Percentiles rank a stretch among this genome's conserved stretches.
phyloP scores from a whole-genome alignment of 2,888 invertebrate species.

The Clusia tigrina region DNA sequence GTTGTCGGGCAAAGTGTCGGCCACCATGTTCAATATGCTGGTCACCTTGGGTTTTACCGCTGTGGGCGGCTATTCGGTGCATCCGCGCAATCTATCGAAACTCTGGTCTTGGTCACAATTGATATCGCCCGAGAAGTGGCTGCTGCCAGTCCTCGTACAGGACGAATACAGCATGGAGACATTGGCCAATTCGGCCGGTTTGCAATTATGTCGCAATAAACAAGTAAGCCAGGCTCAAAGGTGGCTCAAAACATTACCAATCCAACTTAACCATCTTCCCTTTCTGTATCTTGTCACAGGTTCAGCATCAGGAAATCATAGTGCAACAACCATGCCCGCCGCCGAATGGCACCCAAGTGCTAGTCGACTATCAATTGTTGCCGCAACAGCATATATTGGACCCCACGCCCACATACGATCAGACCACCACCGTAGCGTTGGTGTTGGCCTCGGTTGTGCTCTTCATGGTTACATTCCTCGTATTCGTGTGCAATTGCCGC shows the following conservation, averaged over 20 bases:
- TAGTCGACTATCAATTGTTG: slow-evolving; percentile 67
- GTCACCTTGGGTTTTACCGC: slow-evolving; percentile 70
- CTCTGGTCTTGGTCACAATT: slow-evolving; percentile 74
- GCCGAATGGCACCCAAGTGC: slow-evolving; percentile 78
- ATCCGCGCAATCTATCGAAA: slow-evolving; percentile 72
- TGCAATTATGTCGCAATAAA: slow-evolving; percentile 73
- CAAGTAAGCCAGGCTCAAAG: slow-evolving; percentile 67
- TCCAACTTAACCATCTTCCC: neutral
- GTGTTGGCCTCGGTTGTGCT: slow-evolving; percentile 71
- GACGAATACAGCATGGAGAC: slow-evolving; percentile 74
- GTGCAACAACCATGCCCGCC: slow-evolving; percentile 83
- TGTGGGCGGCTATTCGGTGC: slow-evolving; percentile 75
- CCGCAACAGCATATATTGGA: slow-evolving; percentile 67
- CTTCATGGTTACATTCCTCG: slow-evolving; percentile 70
- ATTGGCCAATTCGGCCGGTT: slow-evolving; percentile 66
- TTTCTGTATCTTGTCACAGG: too few relatives aligned
- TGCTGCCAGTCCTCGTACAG: slow-evolving; percentile 72
- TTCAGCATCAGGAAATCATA: slow-evolving; percentile 87
- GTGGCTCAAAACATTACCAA: neutral
- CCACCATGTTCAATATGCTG: slow-evolving; percentile 70
- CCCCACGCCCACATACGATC: slow-evolving; percentile 66
- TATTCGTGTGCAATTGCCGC: slow-evolving; percentile 69
- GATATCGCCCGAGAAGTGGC: slow-evolving; percentile 78
- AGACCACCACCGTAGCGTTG: slow-evolving; percentile 70
- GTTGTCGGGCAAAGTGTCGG: slow-evolving; percentile 72